These are phyloP conservation scores for Oceanodroma tethys DNA, from an alignment of 2,113 vertebrate species.

Conservation along the genomic window DNA sequence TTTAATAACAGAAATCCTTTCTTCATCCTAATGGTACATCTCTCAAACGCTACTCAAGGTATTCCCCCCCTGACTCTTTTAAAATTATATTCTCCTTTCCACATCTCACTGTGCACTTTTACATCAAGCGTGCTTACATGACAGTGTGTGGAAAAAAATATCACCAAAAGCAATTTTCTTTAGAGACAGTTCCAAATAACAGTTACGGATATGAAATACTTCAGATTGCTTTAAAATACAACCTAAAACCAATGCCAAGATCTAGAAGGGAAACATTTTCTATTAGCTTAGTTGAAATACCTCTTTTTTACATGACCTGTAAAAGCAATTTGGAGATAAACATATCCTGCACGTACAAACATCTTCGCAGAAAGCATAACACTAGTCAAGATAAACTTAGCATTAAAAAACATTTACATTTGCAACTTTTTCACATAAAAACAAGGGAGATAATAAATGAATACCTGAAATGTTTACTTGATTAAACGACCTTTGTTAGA, in stretches of 20 bases:
- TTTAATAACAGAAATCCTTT: background rate
- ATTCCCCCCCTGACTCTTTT: accelerated
- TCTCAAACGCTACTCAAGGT: background rate
- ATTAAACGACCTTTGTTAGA: background rate
- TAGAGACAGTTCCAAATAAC: background rate
- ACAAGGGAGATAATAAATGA: background rate
- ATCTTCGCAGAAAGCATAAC: background rate
- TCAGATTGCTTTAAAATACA: background rate
- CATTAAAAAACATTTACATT: constrained; percentile 11
- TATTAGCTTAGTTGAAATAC: background rate
- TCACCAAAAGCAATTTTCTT: background rate
- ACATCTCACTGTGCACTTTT: background rate
- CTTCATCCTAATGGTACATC: background rate
- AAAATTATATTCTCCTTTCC: background rate
- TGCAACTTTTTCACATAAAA: background rate
- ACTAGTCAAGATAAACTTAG: constrained; percentile 7
- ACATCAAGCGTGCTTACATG: background rate
- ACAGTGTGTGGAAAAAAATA: background rate
- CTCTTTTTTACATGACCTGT: background rate
- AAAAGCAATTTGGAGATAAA: constrained; percentile 48
- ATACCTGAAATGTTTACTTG: constrained; percentile 20
- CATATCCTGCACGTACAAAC: constrained; percentile 1
- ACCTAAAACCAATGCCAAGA: background rate
- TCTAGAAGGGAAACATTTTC: constrained; percentile 20
- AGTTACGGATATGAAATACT: background rate